Evolutionary conservation across 2,797 vertebrate genomes (phyloP), one percentile per base, ranked within the genome.

Genomic region (Eulemur rubriventer): DNA sequence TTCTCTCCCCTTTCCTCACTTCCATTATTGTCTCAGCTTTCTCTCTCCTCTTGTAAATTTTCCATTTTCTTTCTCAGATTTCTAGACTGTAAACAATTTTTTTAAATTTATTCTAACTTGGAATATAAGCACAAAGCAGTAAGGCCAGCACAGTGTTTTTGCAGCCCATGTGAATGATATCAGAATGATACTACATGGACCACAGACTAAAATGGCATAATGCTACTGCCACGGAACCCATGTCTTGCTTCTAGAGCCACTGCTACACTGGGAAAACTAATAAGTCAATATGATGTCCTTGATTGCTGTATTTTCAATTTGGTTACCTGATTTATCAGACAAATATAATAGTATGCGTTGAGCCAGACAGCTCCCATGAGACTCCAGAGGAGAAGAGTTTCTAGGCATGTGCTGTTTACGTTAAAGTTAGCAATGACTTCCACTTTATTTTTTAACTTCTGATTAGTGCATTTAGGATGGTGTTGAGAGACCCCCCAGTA

Each of bases 241-340:
- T 61, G 82, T 79, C 70, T 96, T 41, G 18, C 67, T 93, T 43
- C 69, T 17, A 48, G 95, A 59, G 7, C 24, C 8, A 0, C 0
- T 18, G 3, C 28, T 65, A 43, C 43, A 43, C 43, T 55, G 69
- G 57, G 67, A 84, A 94, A 43, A 33, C 46, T 9, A 20, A 38
- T 59, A 61, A 52, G 18, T 88, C 4, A 20, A 0, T 0, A 0
- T 14, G 9, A 3, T 41, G 24, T 33, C 55, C 59, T 22, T 20
- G 33, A 78, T 17, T 4, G 50, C 13, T 41, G 14, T 35, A 0
- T 72, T 72, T 69, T 80, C 84, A 24, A 0, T 28, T 4, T 50
- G 43, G 48, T 4, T 3, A 3, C 55, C 55, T 57, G 43, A 48
- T n/a, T 78, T 16, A 18, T 69, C 50, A 26, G 73, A 20, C 9